phyloP scores from a whole-genome alignment of 2,113 vertebrate species.

The Glaucomys volans region DNA sequence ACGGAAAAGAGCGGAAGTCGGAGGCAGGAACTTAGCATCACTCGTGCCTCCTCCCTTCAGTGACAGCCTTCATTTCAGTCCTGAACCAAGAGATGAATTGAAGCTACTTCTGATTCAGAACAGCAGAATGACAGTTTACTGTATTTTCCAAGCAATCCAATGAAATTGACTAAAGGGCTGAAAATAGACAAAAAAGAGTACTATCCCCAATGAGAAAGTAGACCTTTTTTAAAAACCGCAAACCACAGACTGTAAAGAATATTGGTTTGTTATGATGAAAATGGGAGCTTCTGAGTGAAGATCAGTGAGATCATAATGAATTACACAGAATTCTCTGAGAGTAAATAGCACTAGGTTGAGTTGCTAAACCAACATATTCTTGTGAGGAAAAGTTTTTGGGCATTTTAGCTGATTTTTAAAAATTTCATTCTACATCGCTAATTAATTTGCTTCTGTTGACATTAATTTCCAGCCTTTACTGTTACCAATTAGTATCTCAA shows the following conservation, averaged over 20 bases:
- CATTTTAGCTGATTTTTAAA: neutral
- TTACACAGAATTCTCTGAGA: neutral
- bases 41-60: fast-evolving
- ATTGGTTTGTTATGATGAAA: neutral
- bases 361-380: too few species aligned
- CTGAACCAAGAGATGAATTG: neutral
- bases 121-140: neutral
- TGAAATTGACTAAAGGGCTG: neutral
- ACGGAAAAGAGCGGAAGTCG: neutral
- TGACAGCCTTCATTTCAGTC: neutral
- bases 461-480: neutral
- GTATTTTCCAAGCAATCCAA: neutral
- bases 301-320: too few species aligned
- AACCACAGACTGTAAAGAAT: neutral
- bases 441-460: neutral
- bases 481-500: neutral
- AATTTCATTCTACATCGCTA: neutral
- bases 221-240: neutral
- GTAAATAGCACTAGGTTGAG: fast-evolving
- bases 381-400: neutral
- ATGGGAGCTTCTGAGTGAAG: fast-evolving
- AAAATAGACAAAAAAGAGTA: neutral
- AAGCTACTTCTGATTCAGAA: neutral
- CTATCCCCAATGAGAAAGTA: neutral
- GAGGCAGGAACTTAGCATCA: neutral